These are phyloP conservation scores for Caenorhabditis parvicauda DNA, from an alignment of 2,888 invertebrate species.

Conservation along the genomic window DNA sequence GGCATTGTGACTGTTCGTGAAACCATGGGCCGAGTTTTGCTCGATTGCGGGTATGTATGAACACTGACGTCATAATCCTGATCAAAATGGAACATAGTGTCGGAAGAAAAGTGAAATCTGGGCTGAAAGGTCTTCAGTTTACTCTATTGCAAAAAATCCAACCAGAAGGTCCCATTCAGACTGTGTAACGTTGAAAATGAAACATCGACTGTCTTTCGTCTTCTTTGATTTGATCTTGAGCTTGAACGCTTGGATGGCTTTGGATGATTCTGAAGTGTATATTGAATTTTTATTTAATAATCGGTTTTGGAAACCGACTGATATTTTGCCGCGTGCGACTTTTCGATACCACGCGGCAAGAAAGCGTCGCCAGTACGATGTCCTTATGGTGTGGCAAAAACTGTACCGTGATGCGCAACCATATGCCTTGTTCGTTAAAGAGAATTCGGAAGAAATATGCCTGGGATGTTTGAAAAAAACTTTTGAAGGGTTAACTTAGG, in stretches of 20 bases:
- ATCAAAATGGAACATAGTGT: conserved; percentile 51
- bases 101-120: conserved; percentile 57
- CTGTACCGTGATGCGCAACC: conserved; percentile 1
- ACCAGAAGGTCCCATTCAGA: conserved; percentile 25
- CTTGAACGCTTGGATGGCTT: conserved; percentile 46
- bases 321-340: too few species aligned
- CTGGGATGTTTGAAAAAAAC: too few species aligned
- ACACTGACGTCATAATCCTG: conserved; percentile 46
- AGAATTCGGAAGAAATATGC: too few species aligned
- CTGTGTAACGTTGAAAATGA: conserved; percentile 55
- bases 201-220: conserved; percentile 44
- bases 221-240: conserved; percentile 47
- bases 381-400: too few species aligned
- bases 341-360: not conserved
- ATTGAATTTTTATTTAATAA: not conserved
- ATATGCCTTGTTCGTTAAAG: too few species aligned
- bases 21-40: conserved; percentile 22
- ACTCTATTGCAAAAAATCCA: too few species aligned
- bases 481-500: too few species aligned
- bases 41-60: conserved; percentile 36
- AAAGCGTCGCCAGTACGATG: too few species aligned
- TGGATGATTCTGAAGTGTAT: conserved; percentile 8
- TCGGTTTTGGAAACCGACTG: not conserved
- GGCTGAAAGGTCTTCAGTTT: conserved; percentile 43
- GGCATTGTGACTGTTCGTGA: conserved; percentile 48